Conservation (phyloP, 2,113 vertebrate species). For the Nothoprocta perdicaria region DNA sequence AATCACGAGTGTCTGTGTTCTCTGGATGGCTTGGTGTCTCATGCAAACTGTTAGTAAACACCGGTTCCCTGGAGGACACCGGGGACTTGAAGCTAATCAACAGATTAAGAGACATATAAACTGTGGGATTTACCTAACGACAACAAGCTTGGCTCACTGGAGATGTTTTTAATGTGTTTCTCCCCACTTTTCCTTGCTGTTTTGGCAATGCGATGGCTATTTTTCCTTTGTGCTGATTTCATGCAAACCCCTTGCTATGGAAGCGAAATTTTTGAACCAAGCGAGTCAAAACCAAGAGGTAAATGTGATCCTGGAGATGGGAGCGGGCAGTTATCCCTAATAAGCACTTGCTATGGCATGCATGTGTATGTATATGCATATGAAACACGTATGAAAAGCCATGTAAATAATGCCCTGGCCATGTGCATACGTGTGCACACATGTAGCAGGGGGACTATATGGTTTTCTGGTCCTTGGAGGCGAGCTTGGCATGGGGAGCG, state of each 20-base stretch:
- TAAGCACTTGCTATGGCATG: too few species aligned
- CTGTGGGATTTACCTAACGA: neutral
- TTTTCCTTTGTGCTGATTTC: neutral
- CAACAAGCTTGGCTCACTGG: neutral
- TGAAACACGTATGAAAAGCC: neutral
- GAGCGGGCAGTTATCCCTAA: neutral
- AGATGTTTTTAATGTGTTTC: fast-evolving
- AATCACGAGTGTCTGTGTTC: neutral
- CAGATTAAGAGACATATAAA: neutral
- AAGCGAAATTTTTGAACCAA: neutral
- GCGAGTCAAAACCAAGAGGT: neutral
- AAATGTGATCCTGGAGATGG: neutral
- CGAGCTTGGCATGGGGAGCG: fast-evolving
- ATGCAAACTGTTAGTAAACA: neutral
- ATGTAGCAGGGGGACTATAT: neutral
- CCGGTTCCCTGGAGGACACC: neutral
- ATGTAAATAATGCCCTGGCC: neutral
- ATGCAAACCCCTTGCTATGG: neutral
- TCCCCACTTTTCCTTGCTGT: neutral
- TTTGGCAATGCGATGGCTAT: neutral
- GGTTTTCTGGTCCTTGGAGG: neutral
- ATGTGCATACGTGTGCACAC: fast-evolving
- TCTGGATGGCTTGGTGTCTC: neutral
- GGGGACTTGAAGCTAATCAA: neutral
- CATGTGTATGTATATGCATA: neutral